Conservation (phyloP, 2,797 vertebrate species). For the Perodicticus potto region DNA sequence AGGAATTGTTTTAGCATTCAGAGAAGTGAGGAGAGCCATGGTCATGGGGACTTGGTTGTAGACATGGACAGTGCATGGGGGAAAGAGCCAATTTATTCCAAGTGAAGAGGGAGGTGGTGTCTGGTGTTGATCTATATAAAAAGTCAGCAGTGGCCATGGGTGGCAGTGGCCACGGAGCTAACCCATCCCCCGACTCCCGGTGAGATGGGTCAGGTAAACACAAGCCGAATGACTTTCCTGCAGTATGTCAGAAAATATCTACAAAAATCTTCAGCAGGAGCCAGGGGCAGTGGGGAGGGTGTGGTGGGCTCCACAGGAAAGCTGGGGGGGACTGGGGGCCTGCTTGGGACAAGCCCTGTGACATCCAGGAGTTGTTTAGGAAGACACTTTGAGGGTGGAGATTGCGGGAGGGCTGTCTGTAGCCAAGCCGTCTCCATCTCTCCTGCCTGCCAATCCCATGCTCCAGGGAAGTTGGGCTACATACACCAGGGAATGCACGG, state of each 20-base stretch:
- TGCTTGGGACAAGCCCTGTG: rapidly evolving
- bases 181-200: background rate
- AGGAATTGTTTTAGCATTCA: no score
- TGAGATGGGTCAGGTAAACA: rapidly evolving
- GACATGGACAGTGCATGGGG: rapidly evolving
- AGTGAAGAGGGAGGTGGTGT: background rate
- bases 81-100: rapidly evolving
- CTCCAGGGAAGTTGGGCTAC: no score
- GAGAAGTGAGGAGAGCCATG: rapidly evolving
- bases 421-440: background rate
- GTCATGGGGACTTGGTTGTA: no score
- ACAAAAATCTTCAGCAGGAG: background rate
- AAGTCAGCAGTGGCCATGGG: background rate
- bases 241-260: background rate
- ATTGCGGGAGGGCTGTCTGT: no score
- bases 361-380: background rate
- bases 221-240: background rate
- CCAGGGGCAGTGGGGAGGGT: background rate
- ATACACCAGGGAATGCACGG: background rate
- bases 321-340: background rate
- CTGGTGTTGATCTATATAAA: background rate
- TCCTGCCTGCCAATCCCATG: rapidly evolving
- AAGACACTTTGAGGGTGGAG: background rate
- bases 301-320: rapidly evolving
- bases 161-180: rapidly evolving